A percentile compares a stretch with the other conserved stretches of the same genome.
Evolutionary conservation across 2,888 invertebrate genomes (phyloP).

Genomic region (Drosophila limbata): DNA sequence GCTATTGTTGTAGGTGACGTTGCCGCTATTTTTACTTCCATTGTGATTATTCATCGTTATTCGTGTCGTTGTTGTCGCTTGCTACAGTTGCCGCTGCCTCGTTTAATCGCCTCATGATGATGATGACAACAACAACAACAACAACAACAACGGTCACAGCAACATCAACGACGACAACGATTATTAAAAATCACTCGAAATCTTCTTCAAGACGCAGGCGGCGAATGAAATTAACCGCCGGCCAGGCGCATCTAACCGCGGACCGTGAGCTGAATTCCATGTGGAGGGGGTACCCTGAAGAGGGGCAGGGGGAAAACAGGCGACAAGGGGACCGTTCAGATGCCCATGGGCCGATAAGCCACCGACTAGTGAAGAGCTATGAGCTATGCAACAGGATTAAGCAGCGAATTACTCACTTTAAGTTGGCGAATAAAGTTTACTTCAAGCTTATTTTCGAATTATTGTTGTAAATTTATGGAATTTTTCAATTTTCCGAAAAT

Average conservation of each 20-base stretch:
- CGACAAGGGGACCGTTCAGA: constrained; percentile 24
- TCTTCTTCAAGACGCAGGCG: constrained; percentile 60
- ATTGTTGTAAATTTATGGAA: too few species aligned
- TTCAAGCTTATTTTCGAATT: too few species aligned
- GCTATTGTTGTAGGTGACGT: constrained; percentile 49
- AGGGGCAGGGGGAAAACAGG: background rate
- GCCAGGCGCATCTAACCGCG: constrained; percentile 78
- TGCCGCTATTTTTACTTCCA: constrained; percentile 47
- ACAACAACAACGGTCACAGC: constrained; percentile 7
- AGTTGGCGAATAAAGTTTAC: background rate
- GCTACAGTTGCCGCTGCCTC: constrained; percentile 61
- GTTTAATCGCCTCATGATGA: constrained; percentile 73
- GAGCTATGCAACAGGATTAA: constrained; percentile 27
- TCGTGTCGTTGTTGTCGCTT: constrained; percentile 40
- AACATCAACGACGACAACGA: constrained; percentile 32
- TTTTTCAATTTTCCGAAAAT: too few species aligned
- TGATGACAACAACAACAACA: constrained; percentile 38
- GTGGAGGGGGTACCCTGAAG: background rate
- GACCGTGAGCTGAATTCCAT: background rate
- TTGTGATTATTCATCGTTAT: constrained; percentile 44
- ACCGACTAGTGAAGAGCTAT: constrained; percentile 6
- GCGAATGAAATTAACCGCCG: constrained; percentile 61
- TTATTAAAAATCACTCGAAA: constrained; percentile 76
- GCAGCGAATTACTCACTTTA: constrained; percentile 2
- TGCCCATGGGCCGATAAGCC: constrained; percentile 56